Base-by-base conservation (phyloP, 2,797 vertebrate genomes). In the Manis javanica region DNA sequence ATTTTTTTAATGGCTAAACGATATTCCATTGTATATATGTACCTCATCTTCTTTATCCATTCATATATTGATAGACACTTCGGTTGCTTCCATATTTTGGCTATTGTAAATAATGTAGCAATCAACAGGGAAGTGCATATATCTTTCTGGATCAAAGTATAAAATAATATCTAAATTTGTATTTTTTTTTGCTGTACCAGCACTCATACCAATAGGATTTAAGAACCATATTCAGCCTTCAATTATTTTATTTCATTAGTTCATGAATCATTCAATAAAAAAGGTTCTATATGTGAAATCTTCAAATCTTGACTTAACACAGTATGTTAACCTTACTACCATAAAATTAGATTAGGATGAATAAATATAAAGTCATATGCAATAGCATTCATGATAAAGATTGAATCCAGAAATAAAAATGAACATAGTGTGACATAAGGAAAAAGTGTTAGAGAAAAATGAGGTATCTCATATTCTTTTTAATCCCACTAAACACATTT, bases 331-430 rank as follows among this genome's bases (percentile, higher is more conserved):
- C 19, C 57, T 69, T 64, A 42, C n/a, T 71, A 53, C 46, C 46
- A 72, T 16, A 83, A 79, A 82, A 21, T n/a, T 55, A 34, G 18
- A 57, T 31, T 66, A 83, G 37, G 31, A 83, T 83, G 78, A 83
- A 49, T 75, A 68, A 83, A 46, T n/a, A 59, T 66, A 68, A 83
- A 89, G 39, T 72, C 64, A 87, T n/a, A 55, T 13, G 31, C 49
- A 69, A 7, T 51, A 93, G 4, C 51, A 83, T 83, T 89, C 16
- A 34, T 49, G 69, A 89, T 51, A 51, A 94, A 74, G 55, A 75
- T 31, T 94, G 49, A 94, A 59, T 89, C 23, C 37, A 94, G 49
- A 49, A 69, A 61, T 74, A 87, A 71, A 81, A 79, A 72, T 82
- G 57, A 75, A 55, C 26, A 46, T 31, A 66, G 16, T 75, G 19